Evolutionary conservation across 2,113 vertebrate species (phyloP), one percentile per base, ranked within the genome.

Genomic region (Budorcas taxicolor): DNA sequence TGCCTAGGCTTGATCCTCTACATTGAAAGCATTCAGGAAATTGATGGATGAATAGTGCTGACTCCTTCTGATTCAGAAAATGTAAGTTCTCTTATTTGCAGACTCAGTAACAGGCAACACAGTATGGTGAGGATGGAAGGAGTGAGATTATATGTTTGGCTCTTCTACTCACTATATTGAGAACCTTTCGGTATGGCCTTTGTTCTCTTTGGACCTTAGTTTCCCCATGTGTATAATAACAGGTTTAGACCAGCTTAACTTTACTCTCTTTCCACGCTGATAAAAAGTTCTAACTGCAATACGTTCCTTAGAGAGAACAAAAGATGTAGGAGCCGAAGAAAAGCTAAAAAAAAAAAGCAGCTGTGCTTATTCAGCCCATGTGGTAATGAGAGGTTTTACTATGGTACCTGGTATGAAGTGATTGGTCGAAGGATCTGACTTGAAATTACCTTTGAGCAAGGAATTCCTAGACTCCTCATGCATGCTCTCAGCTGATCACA

Each of bases 201-300:
- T 60, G 55, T 23, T 1, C 25, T 92, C 64, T 60, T 10, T 53
- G 29, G 64, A 55, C 29, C 57, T 86, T 60, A 45, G 47, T 96
- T 95, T 97, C 50, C 55, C 67, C 43, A 33, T 55, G 40, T 89
- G n/a, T 19, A 67, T 43, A 96, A 40, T 43, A 85, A 43, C 87
- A 80, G n/a, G 50, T 62, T 96, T 76, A 91, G 45, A 81, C 16
- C 19, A 87, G 62, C 16, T 81, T 62, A 96, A 9, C 7, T 85
- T 81, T 85, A 53, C 29, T 94, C 43, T 91, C 58, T 90, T 71
- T 74, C 7, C 60, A 25, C 27, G 43, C 50, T 71, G 76, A 89
- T 82, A 87, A 36, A 96, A 94, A 91, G 31, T 95, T 86, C 64
- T 74, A 90, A 94, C 33, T 81, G 84, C 23, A 33, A 93, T 6